A percentile compares a stretch with the other conserved stretches of the same genome.
Evolutionary conservation across 1,140 invertebrate genomes (phyloP).

Genomic region (Aphaenogaster rudis): DNA sequence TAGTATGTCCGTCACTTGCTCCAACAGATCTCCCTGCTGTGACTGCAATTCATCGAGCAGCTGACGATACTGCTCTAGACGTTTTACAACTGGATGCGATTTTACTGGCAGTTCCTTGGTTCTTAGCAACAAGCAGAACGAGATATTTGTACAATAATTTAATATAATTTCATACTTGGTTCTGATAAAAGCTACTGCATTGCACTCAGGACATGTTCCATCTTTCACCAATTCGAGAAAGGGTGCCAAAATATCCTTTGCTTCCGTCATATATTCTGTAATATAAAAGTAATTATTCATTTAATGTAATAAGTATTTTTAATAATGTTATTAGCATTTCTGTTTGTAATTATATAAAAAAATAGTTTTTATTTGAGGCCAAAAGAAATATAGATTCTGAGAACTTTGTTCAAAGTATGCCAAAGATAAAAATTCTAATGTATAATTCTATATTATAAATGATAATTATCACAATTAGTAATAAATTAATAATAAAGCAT

Average conservation of each 20-base stretch:
- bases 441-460: background rate
- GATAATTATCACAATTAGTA: background rate
- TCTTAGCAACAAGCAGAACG: slow-evolving; percentile 95
- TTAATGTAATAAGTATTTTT: background rate
- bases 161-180: slow-evolving; percentile 91
- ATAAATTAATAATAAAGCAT: background rate
- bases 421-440: background rate
- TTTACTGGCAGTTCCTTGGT: slow-evolving; percentile 90
- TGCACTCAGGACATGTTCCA: slow-evolving; percentile 87
- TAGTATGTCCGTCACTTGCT: slow-evolving; percentile 84
- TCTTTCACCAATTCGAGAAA: slow-evolving; percentile 89
- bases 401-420: background rate
- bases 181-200: slow-evolving; percentile 90
- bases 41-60: slow-evolving; percentile 91
- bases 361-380: background rate
- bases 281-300: slow-evolving; percentile 31
- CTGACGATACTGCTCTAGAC: slow-evolving; percentile 93
- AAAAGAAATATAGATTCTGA: background rate
- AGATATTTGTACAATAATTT: slow-evolving; percentile 95
- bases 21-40: slow-evolving; percentile 89
- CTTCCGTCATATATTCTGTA: slow-evolving; percentile 88
- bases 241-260: slow-evolving; percentile 89
- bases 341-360: slow-evolving; percentile 3
- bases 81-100: slow-evolving; percentile 95
- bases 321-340: background rate